Base-by-base conservation (phyloP, 2,888 invertebrate genomes). In the Gastrophysa polygoni region DNA sequence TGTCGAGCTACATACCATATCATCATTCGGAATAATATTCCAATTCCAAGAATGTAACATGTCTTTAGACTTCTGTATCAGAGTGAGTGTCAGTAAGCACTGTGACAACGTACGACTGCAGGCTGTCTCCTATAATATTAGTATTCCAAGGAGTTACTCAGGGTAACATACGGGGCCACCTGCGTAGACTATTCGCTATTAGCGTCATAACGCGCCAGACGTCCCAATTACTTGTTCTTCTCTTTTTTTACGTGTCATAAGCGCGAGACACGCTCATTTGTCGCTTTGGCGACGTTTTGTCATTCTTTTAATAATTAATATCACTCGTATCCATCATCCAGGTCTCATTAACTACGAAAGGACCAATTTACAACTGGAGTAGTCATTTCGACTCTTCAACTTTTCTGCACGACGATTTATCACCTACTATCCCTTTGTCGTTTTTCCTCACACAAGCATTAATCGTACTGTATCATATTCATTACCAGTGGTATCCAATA, bases 301-400 rank as follows among this genome's bases (percentile, higher is more conserved):
- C 73, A 73, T 68, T 71, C 71, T 73, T 71, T 76, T 75, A 78
- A 76, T 78, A 78, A 78, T 79, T 78, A 77, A 77, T 77, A 76
- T 75, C 68, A 73, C 66, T 71, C 72, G 69, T 73, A 77, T 77
- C 69, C 72, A 74, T 78, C 78, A 78, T 77, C 71, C 74, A 62
- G 63, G 73, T 65, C 76, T 78, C 79, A 78, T 79, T 79, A 78
- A 72, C 73, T 71, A 66, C 69, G 71, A 74, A 73, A 74, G 72
- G 73, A 73, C 75, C 76, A 76, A 78, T 79, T 79, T 78, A 78
- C 79, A 78, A 77, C 74, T 78, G 73, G 67, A 68, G 70, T 73
- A 69, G 70, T 73, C 75, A 71, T 71, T 73, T 71, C 73, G 69
- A 68, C 71, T 59, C 64, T 69, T 72, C 68, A 67, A 71, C 70